Evolutionary conservation across 1,140 invertebrate species (phyloP).

Genomic region (Drosophila paulistorum): DNA sequence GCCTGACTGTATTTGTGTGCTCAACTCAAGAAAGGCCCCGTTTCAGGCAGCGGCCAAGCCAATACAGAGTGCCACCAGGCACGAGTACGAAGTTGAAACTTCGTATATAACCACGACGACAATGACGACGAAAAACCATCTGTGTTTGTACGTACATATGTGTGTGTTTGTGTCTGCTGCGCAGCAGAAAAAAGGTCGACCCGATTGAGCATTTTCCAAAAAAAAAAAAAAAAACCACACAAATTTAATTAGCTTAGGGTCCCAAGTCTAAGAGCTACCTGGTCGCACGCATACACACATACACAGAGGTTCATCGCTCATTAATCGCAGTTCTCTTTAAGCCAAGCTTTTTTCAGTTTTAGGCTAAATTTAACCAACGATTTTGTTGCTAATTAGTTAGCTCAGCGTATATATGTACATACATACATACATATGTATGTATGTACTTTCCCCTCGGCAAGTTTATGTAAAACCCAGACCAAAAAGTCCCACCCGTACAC

Average conservation of each 20-base stretch:
- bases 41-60: slow-evolving; percentile 57
- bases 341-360: slow-evolving; percentile 30
- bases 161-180: slow-evolving; percentile 51
- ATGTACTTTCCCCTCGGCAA: slow-evolving; percentile 6
- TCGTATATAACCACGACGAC: slow-evolving; percentile 9
- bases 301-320: slow-evolving; percentile 14
- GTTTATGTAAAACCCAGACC: slow-evolving; percentile 21
- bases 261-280: slow-evolving; percentile 37
- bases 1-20: slow-evolving; percentile 30
- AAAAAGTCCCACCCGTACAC: slow-evolving; percentile 11
- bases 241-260: slow-evolving; percentile 52
- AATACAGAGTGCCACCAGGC: slow-evolving; percentile 38
- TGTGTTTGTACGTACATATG: slow-evolving; percentile 10
- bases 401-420: slow-evolving; percentile 16
- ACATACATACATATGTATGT: slow-evolving; percentile 15
- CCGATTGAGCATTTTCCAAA: slow-evolving; percentile 67
- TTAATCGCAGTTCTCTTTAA: slow-evolving; percentile 38
- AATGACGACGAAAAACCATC: slow-evolving; percentile 1
- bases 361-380: slow-evolving; percentile 28
- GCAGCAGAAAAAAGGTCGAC: slow-evolving; percentile 64
- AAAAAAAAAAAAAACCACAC: slow-evolving; percentile 25
- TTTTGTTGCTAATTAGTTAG: slow-evolving; percentile 63
- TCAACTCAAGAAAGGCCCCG: slow-evolving; percentile 72
- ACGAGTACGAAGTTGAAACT: slow-evolving; percentile 45
- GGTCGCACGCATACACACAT: slow-evolving; percentile 7